Base-by-base conservation (phyloP, 2,888 invertebrate species). In the Palloptera scutellata region DNA sequence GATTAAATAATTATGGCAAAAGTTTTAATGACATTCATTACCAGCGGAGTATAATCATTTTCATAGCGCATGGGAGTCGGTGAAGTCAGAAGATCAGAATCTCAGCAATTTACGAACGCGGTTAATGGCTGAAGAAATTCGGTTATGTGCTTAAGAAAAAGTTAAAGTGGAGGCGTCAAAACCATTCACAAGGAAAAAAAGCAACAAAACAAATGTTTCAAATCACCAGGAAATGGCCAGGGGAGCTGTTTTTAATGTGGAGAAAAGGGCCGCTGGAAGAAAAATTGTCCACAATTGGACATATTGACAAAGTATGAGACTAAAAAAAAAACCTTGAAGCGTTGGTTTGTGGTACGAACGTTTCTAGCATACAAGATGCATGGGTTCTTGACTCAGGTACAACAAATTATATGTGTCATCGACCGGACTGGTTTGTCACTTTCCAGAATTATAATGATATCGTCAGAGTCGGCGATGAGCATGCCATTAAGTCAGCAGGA, bases 201-300 rank as follows among this genome's bases (percentile, higher is more conserved):
- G 42, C 45, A 42, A 53, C 61, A 62, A n/a, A 52, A 20, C 30
- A 57, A 17, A 43, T n/a, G 19, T 40, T 20, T 57, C 11, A 57
- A 60, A 40, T 13, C 43, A 45, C 58, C 54, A 52, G 17, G 17
- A 54, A 67, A 60, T 17, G 59, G 64, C 6, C n/a, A n/a, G n/a
- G n/a, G n/a, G n/a, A 64, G 40, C 58, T 76, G 76, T 71, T 75
- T 71, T 64, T 59, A 61, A 41, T 76, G 74, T 59, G 67, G 67
- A 11, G 62, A 54, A 65, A 66, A 42, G n/a, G 71, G 73, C 10
- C 76, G 75, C 66, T 70, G 69, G 66, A 72, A 75, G 61, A 66
- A 58, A 41, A 67, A 72, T 61, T 74, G 71, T 70, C 66, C 69
- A 45, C 48, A 67, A 64, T 9, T 48, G 19, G 67, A 57, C 19